phyloP scores from a whole-genome alignment of 2,113 vertebrate genomes.

The Trochalopteron elliotii region DNA sequence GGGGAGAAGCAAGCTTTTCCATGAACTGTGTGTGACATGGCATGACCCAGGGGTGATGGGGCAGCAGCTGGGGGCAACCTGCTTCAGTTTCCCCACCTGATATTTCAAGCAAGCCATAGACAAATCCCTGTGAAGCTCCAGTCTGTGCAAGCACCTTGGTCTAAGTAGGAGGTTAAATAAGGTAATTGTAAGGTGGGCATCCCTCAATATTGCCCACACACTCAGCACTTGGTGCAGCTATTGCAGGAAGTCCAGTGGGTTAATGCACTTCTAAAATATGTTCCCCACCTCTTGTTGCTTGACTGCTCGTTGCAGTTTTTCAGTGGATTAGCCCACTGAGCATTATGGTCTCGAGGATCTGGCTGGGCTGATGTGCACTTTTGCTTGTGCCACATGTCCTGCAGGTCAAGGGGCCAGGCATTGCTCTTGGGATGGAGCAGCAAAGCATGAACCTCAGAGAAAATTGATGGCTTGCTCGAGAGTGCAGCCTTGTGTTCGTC shows the following conservation, averaged over 20 bases:
- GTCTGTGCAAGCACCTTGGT: not conserved
- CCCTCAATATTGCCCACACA: not conserved
- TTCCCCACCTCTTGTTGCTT: not conserved
- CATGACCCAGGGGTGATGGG: no score
- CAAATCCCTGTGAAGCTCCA: not conserved
- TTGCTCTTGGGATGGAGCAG: not conserved
- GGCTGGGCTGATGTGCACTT: not conserved
- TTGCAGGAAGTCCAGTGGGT: not conserved
- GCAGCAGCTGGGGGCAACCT: not conserved
- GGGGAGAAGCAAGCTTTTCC: not conserved
- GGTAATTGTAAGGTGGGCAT: not conserved
- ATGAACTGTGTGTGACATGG: fast-evolving
- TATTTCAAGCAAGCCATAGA: not conserved
- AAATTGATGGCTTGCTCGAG: not conserved
- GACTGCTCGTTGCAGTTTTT: not conserved
- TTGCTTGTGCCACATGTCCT: not conserved
- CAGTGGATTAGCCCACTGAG: not conserved
- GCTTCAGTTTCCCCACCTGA: not conserved
- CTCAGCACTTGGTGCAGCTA: not conserved
- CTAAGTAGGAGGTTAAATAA: not conserved
- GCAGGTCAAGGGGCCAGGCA: not conserved
- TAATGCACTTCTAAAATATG: not conserved
- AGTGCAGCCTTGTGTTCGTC: not conserved
- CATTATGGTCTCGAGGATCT: not conserved
- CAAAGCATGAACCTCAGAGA: not conserved